phyloP scores from a whole-genome alignment of 2,797 vertebrate species.

The Spondyliosoma cantharus region DNA sequence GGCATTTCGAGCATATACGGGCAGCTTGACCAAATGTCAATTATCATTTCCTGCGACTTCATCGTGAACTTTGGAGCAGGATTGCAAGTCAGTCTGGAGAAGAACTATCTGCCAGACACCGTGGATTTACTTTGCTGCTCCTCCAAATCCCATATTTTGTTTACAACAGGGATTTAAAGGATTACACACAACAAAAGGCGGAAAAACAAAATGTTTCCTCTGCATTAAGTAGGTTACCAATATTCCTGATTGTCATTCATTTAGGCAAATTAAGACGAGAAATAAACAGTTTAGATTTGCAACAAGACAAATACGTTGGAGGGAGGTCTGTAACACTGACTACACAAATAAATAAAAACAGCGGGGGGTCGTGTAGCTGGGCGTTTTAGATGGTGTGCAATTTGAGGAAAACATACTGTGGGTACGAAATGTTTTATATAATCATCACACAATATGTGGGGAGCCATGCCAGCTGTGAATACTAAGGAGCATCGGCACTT shows the following conservation, averaged over 20 bases:
- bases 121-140: not conserved
- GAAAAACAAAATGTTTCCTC: not conserved
- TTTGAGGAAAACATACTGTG: not conserved
- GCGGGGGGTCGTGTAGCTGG: not conserved
- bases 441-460: slow-evolving; percentile 5
- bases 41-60: not conserved
- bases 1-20: no score
- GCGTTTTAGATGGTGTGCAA: not conserved
- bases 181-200: not conserved
- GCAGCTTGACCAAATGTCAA: not conserved
- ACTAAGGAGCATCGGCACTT: slow-evolving; percentile 26
- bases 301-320: not conserved
- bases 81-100: not conserved
- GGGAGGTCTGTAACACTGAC: not conserved
- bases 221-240: not conserved
- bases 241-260: not conserved
- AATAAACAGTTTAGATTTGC: not conserved
- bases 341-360: slow-evolving; percentile 1
- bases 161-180: not conserved
- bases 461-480: not conserved
- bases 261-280: not conserved
- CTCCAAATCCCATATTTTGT: not conserved
- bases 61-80: not conserved
- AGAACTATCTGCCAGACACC: not conserved
- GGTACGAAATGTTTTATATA: not conserved